Base-by-base conservation (phyloP, 2,888 invertebrate species). In the Vandiemenella viatica region DNA sequence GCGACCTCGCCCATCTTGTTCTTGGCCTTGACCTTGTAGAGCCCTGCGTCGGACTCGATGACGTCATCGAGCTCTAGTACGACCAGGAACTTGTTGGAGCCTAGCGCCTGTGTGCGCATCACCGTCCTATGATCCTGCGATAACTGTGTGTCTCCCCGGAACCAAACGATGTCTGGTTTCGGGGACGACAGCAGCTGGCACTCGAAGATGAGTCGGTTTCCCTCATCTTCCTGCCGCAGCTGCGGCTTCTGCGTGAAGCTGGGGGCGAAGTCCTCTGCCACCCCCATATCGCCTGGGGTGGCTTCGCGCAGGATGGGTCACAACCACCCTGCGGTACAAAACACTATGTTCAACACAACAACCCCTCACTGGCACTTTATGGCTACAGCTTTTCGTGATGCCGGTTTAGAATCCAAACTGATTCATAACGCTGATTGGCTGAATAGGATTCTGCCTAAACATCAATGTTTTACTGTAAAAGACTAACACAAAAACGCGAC, bases 191-290 rank as follows among this genome's bases (percentile, higher is more conserved):
- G 69, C 62, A 93, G 75, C 69, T 91, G 87, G 69, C 92, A 93
- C 69, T 92, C 92, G 73, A 93, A 92, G 62, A 93, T 80, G 65
- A 93, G 79, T 64, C 88, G 83, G 73, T 92, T 92, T 62, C 92
- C 92, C 66, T 92, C 92, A 67, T 92, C 92, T 67, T 95, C 95
- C 69, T 96, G 93, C 59, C 92, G 79, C 62, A 96, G 79, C 70
- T 90, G 89, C 58, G 95, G 95, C 81, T 95, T 95, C 75, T 93
- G 91, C 60, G 91, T 90, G 77, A 96, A 95, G 79, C 92, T 93
- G 70, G 95, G 95, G 73, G 95, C 92, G 75, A 91, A 86, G 72
- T 92, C 91, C 71, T 92, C 92, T 67, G 83, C 77, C 72, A 83
- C 82, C 77, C 85, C 85, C 84, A 86, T 86, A 61, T 43, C 50